phyloP scores from a whole-genome alignment of 37 sponge, comb jelly and placozoan genomes.

The Theonella swinhoei region DNA sequence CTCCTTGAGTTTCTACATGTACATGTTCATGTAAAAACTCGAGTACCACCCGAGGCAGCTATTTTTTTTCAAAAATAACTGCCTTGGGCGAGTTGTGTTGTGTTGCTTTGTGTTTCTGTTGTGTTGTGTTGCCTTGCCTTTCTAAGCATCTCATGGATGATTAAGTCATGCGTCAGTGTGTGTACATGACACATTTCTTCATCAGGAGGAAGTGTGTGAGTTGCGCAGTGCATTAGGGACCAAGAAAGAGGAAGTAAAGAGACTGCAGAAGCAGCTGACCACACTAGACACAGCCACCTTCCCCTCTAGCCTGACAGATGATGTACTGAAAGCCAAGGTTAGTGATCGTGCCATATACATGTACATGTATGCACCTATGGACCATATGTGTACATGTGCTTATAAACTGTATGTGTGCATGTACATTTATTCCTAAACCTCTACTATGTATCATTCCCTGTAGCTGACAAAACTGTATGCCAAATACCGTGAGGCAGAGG shows the following conservation, averaged over 20 bases:
- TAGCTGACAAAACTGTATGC: constrained; percentile 38
- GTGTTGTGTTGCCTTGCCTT: no score
- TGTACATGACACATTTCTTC: no score
- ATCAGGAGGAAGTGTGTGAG: not conserved
- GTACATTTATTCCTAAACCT: not conserved
- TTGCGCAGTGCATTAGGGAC: not conserved
- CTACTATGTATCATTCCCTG: not conserved
- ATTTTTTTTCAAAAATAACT: no score
- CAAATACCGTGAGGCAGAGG: constrained; percentile 53
- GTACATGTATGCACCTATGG: not conserved
- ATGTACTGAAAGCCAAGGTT: not conserved
- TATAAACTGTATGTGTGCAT: not conserved
- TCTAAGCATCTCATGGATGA: no score
- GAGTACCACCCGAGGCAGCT: no score
- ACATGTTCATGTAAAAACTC: no score
- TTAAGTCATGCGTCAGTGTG: no score
- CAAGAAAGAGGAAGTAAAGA: not conserved
- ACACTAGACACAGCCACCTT: not conserved
- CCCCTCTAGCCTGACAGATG: not conserved
- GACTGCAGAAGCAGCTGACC: not conserved
- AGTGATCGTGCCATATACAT: not conserved
- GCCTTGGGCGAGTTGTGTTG: no score
- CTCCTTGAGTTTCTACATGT: no score
- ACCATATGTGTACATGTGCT: not conserved
- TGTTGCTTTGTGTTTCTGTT: no score